These are phyloP conservation scores for Sorex araneus DNA, from an alignment of 2,113 vertebrate genomes.

Conservation along the genomic window DNA sequence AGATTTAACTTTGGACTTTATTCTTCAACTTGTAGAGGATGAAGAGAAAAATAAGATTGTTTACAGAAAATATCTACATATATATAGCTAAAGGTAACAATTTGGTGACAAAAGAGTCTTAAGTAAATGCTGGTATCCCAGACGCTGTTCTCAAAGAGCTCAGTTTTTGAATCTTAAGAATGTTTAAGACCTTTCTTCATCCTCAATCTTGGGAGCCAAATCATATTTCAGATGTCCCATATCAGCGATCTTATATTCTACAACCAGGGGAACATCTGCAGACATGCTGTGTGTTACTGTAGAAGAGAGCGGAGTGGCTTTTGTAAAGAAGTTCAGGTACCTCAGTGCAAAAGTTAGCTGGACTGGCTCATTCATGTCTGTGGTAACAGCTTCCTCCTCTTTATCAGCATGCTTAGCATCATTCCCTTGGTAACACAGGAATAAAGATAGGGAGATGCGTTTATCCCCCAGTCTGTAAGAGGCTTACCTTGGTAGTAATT, in stretches of 20 bases:
- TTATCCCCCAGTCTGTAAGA: not conserved
- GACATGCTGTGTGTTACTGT: constrained; percentile 99
- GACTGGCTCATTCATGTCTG: constrained; percentile 98
- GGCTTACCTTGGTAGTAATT: not conserved
- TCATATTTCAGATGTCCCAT: constrained; percentile 99
- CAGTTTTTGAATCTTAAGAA: constrained; percentile 30
- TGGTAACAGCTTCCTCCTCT: constrained; percentile 87
- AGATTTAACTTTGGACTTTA: constrained; percentile 78
- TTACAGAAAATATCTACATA: constrained; percentile 92
- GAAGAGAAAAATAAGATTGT: constrained; percentile 84
- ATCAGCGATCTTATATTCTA: constrained; percentile 99
- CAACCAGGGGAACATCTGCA: constrained; percentile 97
- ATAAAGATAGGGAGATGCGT: not conserved
- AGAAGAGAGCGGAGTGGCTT: constrained; percentile 97
- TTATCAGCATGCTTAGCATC: not conserved
- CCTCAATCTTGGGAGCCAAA: constrained; percentile 97
- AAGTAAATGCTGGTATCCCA: constrained; percentile 31
- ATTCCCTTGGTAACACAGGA: not conserved
- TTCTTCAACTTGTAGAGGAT: constrained; percentile 66
- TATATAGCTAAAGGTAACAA: constrained; percentile 73
- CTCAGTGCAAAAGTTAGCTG: constrained; percentile 97
- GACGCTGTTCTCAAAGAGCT: constrained; percentile 45
- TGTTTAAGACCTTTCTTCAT: constrained; percentile 95
- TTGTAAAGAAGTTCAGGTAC: constrained; percentile 99
- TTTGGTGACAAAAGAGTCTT: not conserved